Percentiles rank a stretch among this genome's conserved stretches.
Conservation (phyloP, 2,888 invertebrate genomes). For the Tuta absoluta region DNA sequence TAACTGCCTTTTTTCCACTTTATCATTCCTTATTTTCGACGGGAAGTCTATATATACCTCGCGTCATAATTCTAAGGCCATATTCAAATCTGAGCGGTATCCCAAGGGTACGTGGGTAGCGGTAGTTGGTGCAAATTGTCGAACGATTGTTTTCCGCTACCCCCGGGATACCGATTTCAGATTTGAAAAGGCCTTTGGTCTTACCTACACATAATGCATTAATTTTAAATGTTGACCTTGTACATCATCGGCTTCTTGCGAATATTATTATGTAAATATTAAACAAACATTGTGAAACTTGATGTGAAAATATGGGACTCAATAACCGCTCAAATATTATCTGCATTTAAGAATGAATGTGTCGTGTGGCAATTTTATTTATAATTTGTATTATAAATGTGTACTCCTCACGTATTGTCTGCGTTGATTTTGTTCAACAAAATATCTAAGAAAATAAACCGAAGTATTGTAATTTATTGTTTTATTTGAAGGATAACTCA, state of each 20-base stretch:
- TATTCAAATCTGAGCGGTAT: too few relatives aligned
- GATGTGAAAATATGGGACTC: slow-evolving; percentile 32
- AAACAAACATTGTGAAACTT: neutral
- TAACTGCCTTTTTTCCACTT: too few relatives aligned
- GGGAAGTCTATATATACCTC: neutral
- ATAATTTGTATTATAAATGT: slow-evolving; percentile 41
- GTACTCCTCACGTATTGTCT: slow-evolving; percentile 46
- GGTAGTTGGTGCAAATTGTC: too few relatives aligned
- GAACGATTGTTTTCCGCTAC: too few relatives aligned
- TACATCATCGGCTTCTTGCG: neutral
- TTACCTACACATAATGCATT: too few relatives aligned
- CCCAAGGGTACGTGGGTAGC: too few relatives aligned
- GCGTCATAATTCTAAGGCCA: too few relatives aligned
- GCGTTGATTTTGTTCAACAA: slow-evolving; percentile 35
- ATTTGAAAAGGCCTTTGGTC: too few relatives aligned
- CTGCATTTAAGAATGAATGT: slow-evolving; percentile 59
- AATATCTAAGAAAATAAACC: slow-evolving; percentile 33
- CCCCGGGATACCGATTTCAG: too few relatives aligned
- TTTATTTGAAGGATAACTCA: slow-evolving; percentile 34
- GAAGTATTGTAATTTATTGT: slow-evolving; percentile 36
- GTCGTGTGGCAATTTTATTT: slow-evolving; percentile 43
- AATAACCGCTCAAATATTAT: slow-evolving; percentile 60
- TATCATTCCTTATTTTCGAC: neutral
- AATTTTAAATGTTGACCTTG: neutral
- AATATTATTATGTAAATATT: slow-evolving; percentile 23